Evolutionary conservation across 2,888 invertebrate genomes (phyloP).

Genomic region (Mythimna pallens): DNA sequence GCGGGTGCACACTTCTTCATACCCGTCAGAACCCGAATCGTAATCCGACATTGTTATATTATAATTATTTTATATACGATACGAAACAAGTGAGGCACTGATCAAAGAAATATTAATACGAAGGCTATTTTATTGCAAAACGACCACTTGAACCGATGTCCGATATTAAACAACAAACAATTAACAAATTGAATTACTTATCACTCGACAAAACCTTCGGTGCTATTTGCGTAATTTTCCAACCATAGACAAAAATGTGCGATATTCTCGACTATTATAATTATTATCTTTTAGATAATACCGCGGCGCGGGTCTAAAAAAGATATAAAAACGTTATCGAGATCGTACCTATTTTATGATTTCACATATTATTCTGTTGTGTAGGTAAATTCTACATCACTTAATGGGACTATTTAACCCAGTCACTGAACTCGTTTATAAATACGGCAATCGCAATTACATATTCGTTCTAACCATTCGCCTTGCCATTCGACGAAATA

Average conservation of each 20-base stretch:
- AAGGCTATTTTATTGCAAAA: background rate
- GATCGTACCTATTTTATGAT: too few relatives aligned
- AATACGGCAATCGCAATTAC: too few relatives aligned
- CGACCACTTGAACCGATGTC: background rate
- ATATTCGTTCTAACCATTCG: too few relatives aligned
- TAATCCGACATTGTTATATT: conserved; percentile 36
- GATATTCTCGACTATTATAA: conserved; percentile 12
- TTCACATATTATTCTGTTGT: too few relatives aligned
- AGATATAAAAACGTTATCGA: background rate
- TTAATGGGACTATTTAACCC: too few relatives aligned
- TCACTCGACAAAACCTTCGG: background rate
- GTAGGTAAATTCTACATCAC: too few relatives aligned
- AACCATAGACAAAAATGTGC: conserved; percentile 30
- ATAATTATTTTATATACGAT: background rate
- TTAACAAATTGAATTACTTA: too few relatives aligned
- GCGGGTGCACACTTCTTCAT: conserved; percentile 47
- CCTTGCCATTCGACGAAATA: too few relatives aligned
- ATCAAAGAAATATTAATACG: background rate
- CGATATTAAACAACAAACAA: background rate
- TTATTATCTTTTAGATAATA: too few relatives aligned
- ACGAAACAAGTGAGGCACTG: background rate
- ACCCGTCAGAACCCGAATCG: conserved; percentile 63
- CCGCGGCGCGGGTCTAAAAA: too few relatives aligned
- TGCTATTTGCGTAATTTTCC: conserved; percentile 42
- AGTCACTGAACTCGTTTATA: too few relatives aligned